phyloP scores from a whole-genome alignment of 2,888 invertebrate genomes.

The Stenodema calcarata region DNA sequence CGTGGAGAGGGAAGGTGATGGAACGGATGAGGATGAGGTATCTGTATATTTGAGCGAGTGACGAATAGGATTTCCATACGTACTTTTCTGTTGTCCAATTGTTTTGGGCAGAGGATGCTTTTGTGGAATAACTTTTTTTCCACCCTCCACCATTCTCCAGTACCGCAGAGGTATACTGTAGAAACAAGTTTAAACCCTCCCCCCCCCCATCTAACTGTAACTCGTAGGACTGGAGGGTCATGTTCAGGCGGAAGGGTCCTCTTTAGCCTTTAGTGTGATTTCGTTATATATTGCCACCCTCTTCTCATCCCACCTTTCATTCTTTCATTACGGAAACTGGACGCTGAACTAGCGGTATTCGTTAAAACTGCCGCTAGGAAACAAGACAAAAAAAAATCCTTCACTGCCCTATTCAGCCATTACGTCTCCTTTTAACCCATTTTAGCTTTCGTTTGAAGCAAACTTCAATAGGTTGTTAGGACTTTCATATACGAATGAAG shows the following conservation, averaged over 20 bases:
- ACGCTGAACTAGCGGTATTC: slow-evolving; percentile 2
- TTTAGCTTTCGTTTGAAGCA: not conserved
- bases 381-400: not conserved
- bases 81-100: not conserved
- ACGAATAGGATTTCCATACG: not conserved
- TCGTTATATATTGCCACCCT: slow-evolving; percentile 27
- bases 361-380: not conserved
- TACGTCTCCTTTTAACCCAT: not conserved
- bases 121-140: slow-evolving; percentile 25
- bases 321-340: not conserved
- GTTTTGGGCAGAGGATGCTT: not conserved
- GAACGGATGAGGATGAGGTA: not conserved
- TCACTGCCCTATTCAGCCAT: not conserved
- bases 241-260: not conserved
- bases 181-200: slow-evolving; percentile 13
- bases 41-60: not conserved
- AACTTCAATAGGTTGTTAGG: not conserved
- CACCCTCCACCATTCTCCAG: not conserved
- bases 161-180: not conserved
- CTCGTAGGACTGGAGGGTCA: not conserved
- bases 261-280: slow-evolving; percentile 24
- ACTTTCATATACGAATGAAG: not conserved
- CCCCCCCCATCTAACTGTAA: not conserved
- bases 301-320: not conserved
- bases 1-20: no score